These are phyloP conservation scores for Deilephila elpenor DNA, from an alignment of 2,888 invertebrate genomes.

Conservation along the genomic window DNA sequence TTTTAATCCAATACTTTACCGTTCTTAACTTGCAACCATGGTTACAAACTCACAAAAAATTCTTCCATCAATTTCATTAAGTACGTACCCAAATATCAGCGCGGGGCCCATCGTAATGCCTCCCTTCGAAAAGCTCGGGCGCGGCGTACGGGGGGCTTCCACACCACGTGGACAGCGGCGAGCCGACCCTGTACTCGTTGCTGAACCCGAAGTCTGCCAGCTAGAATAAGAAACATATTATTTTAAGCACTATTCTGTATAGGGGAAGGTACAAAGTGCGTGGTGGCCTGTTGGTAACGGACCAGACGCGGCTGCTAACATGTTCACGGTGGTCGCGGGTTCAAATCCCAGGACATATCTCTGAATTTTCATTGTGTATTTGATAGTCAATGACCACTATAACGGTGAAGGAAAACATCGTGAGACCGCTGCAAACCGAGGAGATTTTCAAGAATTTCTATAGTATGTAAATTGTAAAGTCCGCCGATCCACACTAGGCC, in stretches of 20 bases:
- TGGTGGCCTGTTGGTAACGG: no score
- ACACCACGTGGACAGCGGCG: conserved; percentile 93
- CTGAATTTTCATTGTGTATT: background rate
- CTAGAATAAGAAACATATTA: conserved; percentile 58
- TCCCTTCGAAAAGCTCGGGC: conserved; percentile 97
- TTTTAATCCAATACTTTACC: no score
- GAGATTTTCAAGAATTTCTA: no score
- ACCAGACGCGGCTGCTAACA: no score
- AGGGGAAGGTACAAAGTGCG: no score
- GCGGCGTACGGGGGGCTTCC: conserved; percentile 98
- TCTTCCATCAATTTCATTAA: conserved; percentile 15
- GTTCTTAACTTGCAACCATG: background rate
- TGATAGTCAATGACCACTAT: background rate
- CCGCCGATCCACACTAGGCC: no score
- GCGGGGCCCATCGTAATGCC: conserved; percentile 97
- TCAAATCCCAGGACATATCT: no score
- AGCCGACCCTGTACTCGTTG: conserved; percentile 93
- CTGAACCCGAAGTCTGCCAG: conserved; percentile 97
- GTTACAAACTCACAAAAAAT: background rate
- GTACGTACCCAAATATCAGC: conserved; percentile 96
- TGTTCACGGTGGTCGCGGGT: background rate
- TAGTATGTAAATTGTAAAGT: no score
- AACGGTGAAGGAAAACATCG: background rate
- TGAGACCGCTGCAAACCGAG: no score
- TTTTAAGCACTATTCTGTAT: background rate